Conservation (phyloP, 1,140 invertebrate species). For the Platorchestia sp. region DNA sequence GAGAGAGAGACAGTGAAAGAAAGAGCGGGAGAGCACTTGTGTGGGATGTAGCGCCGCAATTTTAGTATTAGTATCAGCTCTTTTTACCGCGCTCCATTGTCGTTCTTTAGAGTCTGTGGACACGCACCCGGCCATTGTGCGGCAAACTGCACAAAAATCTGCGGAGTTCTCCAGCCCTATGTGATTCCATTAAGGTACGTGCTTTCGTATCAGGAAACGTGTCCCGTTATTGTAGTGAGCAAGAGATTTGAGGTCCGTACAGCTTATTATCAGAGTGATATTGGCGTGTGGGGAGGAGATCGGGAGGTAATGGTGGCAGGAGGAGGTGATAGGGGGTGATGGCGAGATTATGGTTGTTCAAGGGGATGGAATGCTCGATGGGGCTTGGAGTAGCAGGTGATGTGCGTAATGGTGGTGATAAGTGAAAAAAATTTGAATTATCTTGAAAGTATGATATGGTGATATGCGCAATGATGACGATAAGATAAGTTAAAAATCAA, state of each 20-base stretch:
- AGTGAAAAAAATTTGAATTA: not conserved
- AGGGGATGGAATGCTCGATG: not conserved
- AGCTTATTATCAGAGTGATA: constrained; percentile 10
- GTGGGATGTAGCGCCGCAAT: constrained; percentile 28
- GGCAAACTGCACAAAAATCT: constrained; percentile 20
- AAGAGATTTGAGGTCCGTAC: constrained; percentile 14
- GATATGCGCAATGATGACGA: too few relatives aligned
- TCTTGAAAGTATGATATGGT: not conserved
- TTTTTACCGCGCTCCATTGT: constrained; percentile 40
- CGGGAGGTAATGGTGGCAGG: not conserved
- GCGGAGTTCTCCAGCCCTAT: constrained; percentile 35
- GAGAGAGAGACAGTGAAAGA: not conserved
- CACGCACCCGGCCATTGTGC: constrained; percentile 37
- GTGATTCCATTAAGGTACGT: constrained; percentile 41
- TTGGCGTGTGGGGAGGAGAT: constrained; percentile 22
- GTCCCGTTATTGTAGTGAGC: not conserved
- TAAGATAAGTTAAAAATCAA: too few relatives aligned
- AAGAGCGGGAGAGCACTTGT: constrained; percentile 27
- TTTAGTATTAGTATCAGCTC: constrained; percentile 49
- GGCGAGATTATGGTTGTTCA: not conserved
- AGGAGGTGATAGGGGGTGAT: not conserved
- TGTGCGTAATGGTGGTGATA: not conserved
- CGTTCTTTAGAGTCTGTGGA: constrained; percentile 43
- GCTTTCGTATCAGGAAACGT: not conserved
- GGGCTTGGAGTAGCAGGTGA: not conserved